These are phyloP conservation scores for Adelognathus sp. DNA, from an alignment of 2,888 invertebrate species.

Conservation along the genomic window DNA sequence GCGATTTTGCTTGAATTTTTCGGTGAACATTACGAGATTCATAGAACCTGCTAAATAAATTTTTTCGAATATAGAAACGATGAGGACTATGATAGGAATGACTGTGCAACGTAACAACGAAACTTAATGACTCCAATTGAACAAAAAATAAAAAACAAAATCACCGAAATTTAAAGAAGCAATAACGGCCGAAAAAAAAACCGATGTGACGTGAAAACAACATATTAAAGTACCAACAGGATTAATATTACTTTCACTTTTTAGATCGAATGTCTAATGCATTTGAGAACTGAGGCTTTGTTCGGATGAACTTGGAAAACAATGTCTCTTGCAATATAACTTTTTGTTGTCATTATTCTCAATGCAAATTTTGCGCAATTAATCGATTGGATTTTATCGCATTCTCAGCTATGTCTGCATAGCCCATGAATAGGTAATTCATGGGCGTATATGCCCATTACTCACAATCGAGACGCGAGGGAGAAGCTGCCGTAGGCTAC, in stretches of 20 bases:
- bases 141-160: too few relatives aligned
- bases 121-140: too few relatives aligned
- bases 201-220: neutral
- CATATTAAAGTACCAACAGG: neutral
- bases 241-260: neutral
- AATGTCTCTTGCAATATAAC: too few relatives aligned
- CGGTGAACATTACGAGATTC: too few relatives aligned
- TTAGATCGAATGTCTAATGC: neutral
- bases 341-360: too few relatives aligned
- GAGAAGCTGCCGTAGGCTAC: neutral
- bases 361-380: neutral
- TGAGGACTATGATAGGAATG: too few relatives aligned
- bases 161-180: too few relatives aligned
- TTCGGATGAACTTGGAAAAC: neutral
- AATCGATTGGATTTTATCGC: neutral
- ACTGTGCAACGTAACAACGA: too few relatives aligned
- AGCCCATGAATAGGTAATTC: neutral
- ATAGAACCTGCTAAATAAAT: too few relatives aligned
- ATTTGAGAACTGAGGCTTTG: neutral
- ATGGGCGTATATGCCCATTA: neutral
- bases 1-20: neutral
- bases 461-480: neutral
- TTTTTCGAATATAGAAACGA: too few relatives aligned
- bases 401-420: neutral
- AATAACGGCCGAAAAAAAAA: neutral